Conservation (phyloP, 1,140 invertebrate genomes). For the Plectus sambesii region DNA sequence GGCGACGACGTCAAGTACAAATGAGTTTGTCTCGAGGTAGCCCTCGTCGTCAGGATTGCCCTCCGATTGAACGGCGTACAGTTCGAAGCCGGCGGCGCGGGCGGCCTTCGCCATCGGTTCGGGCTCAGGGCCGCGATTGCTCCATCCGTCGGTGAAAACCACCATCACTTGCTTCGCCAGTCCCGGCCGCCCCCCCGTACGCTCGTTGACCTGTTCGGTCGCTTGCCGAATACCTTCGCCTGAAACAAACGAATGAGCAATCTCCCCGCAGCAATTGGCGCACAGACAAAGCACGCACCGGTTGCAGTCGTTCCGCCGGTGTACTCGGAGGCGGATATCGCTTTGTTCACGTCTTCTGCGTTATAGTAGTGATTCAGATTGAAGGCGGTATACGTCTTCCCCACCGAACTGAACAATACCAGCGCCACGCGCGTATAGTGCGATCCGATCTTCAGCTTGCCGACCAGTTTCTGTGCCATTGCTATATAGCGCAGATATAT, state of each 20-base stretch:
- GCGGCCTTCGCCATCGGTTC: conserved; percentile 19
- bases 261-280: neutral
- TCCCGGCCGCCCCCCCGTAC: conserved; percentile 32
- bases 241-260: conserved; percentile 19
- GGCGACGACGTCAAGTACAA: conserved; percentile 27
- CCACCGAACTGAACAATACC: conserved; percentile 35
- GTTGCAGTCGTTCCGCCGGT: conserved; percentile 40
- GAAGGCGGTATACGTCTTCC: conserved; percentile 36
- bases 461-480: conserved; percentile 28
- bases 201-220: conserved; percentile 29
- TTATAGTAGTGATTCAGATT: conserved; percentile 36
- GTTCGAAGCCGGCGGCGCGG: conserved; percentile 23
- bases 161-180: conserved; percentile 39
- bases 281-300: conserved; percentile 24
- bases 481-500: conserved; percentile 33
- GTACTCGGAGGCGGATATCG: conserved; percentile 30
- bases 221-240: conserved; percentile 36
- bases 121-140: conserved; percentile 36
- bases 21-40: conserved; percentile 26
- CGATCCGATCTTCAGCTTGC: conserved; percentile 33
- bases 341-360: conserved; percentile 34
- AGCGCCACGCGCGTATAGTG: conserved; percentile 41
- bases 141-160: conserved; percentile 37
- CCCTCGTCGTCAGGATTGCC: conserved; percentile 20
- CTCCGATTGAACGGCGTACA: conserved; percentile 29